Base-by-base conservation (phyloP, 2,888 invertebrate species). In the Thera britannica region DNA sequence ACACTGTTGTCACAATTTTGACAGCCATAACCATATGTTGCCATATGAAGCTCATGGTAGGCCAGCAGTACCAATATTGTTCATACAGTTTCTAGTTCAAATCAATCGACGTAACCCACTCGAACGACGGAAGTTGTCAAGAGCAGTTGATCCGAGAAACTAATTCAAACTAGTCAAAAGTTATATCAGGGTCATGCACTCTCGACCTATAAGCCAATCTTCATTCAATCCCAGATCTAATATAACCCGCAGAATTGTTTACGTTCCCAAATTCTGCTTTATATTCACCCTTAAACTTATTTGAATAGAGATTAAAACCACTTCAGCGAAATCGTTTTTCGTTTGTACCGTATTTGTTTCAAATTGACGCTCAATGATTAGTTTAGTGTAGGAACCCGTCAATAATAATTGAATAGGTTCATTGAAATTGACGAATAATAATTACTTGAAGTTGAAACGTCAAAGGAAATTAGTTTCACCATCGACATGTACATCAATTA, bases 81-180 rank as follows among this genome's bases (percentile, higher is more conserved):
- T 77, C 67, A 80, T 76, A 79, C 73, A 80, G 79, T 77, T 78
- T 76, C 58, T 65, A 72, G 72, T 71, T 70, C 68, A 70, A 77
- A 75, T 72, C 79, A 78, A 83, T 81, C 77, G 70, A 67, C 75
- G 77, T 77, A 78, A 78, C 77, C 79, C 76, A 79, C 80, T 79
- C 72, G 72, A 74, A 73, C 77, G 75, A 72, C 88, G 91, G 91
- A 92, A 90, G 88, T 88, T 79, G 86, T 90, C 86, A 86, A 84
- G 83, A 83, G 84, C 82, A 85, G 84, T 89, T 87, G 82, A 85
- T 81, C 87, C 86, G 80, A 83, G 83, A 85, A 88, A 88, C 84
- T 87, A 88, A 88, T 89, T 87, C 83, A 80, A 86, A 83, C 84
- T 79, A 82, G 81, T 86, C 86, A 83, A 83, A 83, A 80, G 83